Evolutionary conservation across 2,888 invertebrate genomes (phyloP), one percentile per base, ranked within the genome.

Genomic region (Orthonevra nobilis): DNA sequence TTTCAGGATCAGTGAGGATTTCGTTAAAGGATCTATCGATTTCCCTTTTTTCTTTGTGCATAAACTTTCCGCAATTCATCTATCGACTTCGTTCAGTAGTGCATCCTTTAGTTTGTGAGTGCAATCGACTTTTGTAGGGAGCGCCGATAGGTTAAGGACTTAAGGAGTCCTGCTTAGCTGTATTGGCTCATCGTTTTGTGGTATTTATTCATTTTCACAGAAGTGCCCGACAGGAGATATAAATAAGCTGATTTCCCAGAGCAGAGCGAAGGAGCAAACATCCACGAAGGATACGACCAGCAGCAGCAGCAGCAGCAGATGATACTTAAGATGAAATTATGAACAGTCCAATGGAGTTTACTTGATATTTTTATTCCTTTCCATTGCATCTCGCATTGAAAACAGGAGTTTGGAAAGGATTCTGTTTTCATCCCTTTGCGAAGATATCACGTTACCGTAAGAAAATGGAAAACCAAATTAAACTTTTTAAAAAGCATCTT

Each of bases 1-100:
- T 64, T 44, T 66, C 42, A 73, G 74, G 68, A 74, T 74, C 60
- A 66, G 44, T 52, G 38, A 10, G 46, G 60, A 68, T 74, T 60
- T 54, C 3, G 23, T 6, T 14, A 32, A 32, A 38, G 60, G 52
- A 60, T 38, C 60, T 46, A 68, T 74, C 23, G 74, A 61, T 74
- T 74, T 52, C 36, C 20, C 20, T 46, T 42, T 44, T 66, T 44
- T 44, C 2, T 15, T 34, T 32, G 36, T 60, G 32, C 52, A 60
- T 17, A 66, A 66, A 30, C 30, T 40, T 42, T 23, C 15, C 19
- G 12, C 19, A 26, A 54, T 36, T 70, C 38, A 23, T 44, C 23
- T n/a, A n/a, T n/a, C n/a, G n/a, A n/a, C 36, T n/a, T 12, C 4
- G 42, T 10, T 9, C 6, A 2, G 20, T 46, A 3, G 7, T 38